A percentile compares a stretch with the other conserved stretches of the same genome.
Conservation (phyloP, 2,797 vertebrate species). For the Ibycter americanus region DNA sequence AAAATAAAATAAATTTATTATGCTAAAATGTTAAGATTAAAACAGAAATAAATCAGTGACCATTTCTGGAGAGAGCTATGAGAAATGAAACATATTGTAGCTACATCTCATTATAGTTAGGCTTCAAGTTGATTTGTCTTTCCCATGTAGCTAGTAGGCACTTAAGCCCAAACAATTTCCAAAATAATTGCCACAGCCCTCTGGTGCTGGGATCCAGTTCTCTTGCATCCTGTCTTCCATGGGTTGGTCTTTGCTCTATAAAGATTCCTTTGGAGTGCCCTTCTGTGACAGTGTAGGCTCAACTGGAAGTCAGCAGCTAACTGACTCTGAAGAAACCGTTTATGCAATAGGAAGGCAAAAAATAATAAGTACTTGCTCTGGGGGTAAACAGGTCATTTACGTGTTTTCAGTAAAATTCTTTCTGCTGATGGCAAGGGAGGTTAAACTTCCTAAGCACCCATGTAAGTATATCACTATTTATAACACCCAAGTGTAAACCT, state of each 20-base stretch:
- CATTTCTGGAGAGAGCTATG: neutral
- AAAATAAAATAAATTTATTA: neutral
- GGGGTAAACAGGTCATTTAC: neutral
- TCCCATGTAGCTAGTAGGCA: neutral
- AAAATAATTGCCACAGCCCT: neutral
- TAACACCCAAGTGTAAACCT: neutral
- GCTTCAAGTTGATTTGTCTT: neutral
- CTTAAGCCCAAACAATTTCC: neutral
- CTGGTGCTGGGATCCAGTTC: neutral
- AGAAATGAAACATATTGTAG: neutral
- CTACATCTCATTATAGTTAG: neutral
- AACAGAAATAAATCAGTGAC: neutral
- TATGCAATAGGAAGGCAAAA: neutral
- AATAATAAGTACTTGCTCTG: neutral
- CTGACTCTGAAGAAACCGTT: neutral
- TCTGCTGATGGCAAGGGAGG: neutral
- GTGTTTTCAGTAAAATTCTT: neutral
- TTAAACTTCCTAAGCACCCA: neutral
- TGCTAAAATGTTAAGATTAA: neutral
- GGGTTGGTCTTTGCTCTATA: neutral
- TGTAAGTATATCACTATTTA: neutral
- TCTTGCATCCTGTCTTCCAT: neutral
- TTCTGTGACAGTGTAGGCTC: neutral
- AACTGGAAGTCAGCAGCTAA: neutral
- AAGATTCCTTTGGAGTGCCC: neutral